Evolutionary conservation across 2,888 invertebrate species (phyloP).

Genomic region (Cheilosia vernalis): DNA sequence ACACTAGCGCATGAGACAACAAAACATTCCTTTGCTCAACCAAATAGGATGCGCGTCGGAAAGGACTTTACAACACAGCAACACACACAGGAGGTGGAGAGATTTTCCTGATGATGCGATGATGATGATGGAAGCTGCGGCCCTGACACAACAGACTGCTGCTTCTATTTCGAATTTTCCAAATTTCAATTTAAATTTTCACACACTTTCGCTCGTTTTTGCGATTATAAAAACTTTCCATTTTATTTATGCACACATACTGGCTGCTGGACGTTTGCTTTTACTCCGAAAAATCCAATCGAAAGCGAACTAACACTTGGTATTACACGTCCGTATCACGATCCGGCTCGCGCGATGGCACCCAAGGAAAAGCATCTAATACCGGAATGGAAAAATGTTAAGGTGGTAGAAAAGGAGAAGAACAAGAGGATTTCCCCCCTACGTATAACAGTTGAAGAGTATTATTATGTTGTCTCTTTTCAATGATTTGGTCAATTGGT

Average conservation of each 20-base stretch:
- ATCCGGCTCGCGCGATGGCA: constrained; percentile 39
- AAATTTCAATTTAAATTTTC: constrained; percentile 15
- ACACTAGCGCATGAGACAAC: constrained; percentile 39
- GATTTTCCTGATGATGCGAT: constrained; percentile 34
- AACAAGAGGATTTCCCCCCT: constrained; percentile 15
- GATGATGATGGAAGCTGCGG: constrained; percentile 50
- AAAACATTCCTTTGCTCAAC: constrained; percentile 63
- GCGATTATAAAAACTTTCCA: constrained; percentile 39
- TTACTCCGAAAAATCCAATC: constrained; percentile 41
- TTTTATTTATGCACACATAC: constrained; percentile 26
- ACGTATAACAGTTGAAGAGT: constrained; percentile 37
- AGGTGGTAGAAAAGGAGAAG: constrained; percentile 36
- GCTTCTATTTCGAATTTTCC: constrained; percentile 7
- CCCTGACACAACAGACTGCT: constrained; percentile 45
- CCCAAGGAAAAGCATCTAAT: constrained; percentile 50
- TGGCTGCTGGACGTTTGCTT: constrained; percentile 3
- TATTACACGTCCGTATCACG: constrained; percentile 37
- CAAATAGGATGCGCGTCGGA: constrained; percentile 67
- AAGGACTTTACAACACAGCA: constrained; percentile 39
- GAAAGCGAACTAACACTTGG: constrained; percentile 41
- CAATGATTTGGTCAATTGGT: no score
- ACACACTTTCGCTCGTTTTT: constrained; percentile 39
- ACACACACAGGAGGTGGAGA: constrained; percentile 7
- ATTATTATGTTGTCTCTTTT: constrained; percentile 10
- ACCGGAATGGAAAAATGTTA: constrained; percentile 44